These are phyloP conservation scores for Characodon lateralis DNA, from an alignment of 2,797 vertebrate species.

Conservation along the genomic window DNA sequence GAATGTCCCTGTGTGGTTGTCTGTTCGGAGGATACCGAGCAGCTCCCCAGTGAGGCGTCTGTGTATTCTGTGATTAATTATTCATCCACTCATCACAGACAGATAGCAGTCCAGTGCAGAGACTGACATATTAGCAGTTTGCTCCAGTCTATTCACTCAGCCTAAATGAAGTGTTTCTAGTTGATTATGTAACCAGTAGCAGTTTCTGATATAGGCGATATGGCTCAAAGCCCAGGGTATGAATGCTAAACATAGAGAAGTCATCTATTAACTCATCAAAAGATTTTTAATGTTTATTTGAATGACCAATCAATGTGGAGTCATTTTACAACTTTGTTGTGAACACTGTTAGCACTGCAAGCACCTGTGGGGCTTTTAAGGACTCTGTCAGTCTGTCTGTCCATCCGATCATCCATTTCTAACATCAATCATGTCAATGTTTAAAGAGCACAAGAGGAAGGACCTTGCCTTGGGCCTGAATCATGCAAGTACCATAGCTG, in stretches of 20 bases:
- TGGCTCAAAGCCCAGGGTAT: not conserved
- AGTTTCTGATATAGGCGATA: not conserved
- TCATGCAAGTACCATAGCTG: no score
- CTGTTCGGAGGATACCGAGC: conserved; percentile 67
- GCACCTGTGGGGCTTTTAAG: no score
- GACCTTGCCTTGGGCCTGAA: no score
- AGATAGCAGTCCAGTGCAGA: conserved; percentile 67
- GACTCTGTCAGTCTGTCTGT: no score
- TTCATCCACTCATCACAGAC: conserved; percentile 75
- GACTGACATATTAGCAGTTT: conserved; percentile 62
- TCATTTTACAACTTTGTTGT: no score
- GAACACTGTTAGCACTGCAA: no score
- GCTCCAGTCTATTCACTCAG: conserved; percentile 56
- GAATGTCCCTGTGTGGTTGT: conserved; percentile 72
- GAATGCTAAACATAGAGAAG: not conserved
- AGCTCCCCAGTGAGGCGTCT: conserved; percentile 72
- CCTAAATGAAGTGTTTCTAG: conserved; percentile 63
- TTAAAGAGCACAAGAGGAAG: no score
- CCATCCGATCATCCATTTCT: no score
- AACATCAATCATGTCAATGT: no score
- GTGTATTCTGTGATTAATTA: conserved; percentile 83
- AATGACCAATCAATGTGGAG: not conserved
- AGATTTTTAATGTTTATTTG: not conserved
- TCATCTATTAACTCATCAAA: not conserved
- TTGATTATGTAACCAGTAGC: conserved; percentile 56